phyloP scores from a whole-genome alignment of 2,888 invertebrate species.

The Leptinotarsa juncta region DNA sequence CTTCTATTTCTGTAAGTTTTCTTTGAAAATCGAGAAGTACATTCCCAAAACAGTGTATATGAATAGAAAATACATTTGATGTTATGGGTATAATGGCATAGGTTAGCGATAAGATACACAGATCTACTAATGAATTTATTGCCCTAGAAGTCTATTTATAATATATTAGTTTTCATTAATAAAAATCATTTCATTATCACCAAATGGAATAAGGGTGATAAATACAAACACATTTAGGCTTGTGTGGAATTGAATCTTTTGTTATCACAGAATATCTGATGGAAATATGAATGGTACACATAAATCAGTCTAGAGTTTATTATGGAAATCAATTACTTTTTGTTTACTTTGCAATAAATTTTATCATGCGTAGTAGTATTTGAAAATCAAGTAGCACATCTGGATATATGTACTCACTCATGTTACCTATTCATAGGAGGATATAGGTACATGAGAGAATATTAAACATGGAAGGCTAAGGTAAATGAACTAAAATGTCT shows the following conservation, averaged over 20 bases:
- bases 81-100: too few species aligned
- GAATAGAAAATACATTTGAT: too few species aligned
- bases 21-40: too few species aligned
- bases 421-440: neutral
- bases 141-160: neutral
- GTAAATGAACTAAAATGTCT: neutral
- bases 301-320: slow-evolving; percentile 7
- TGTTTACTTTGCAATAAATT: slow-evolving; percentile 20
- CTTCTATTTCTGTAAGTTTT: too few species aligned
- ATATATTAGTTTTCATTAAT: slow-evolving; percentile 9
- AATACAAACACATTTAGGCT: neutral
- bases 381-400: slow-evolving; percentile 18
- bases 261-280: slow-evolving; percentile 12
- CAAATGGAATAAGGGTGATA: neutral
- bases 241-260: slow-evolving; percentile 18
- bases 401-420: slow-evolving; percentile 4
- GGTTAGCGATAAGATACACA: neutral
- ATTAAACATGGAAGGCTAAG: neutral
- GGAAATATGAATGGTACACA: slow-evolving; percentile 8
- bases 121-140: slow-evolving; percentile 5
- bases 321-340: slow-evolving; percentile 8
- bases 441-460: neutral
- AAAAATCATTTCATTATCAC: slow-evolving; percentile 9
- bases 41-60: too few species aligned
- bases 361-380: slow-evolving; percentile 15